Base-by-base conservation (phyloP, 2,797 vertebrate species). In the Lepus oiostolus region DNA sequence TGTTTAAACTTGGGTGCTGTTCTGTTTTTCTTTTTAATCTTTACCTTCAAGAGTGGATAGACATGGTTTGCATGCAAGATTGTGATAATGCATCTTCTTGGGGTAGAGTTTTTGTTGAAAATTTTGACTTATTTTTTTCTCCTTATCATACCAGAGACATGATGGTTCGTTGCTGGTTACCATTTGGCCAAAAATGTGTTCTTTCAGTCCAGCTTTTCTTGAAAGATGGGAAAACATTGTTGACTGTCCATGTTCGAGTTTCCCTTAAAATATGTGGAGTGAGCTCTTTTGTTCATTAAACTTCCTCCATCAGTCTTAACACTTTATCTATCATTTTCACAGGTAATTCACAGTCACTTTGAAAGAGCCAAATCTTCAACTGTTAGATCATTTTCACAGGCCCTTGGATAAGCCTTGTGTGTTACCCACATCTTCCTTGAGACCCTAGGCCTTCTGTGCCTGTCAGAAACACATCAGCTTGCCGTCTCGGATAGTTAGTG, bases 341-440 rank as follows among this genome's bases (percentile, higher is more conserved):
- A 72, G 68, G 8, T 35, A 52, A 38, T 35, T 86, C n/a, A 67
- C 13, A 4, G 12, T 58, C 38, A 10, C 4, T 26, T 50, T 28
- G 7, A 60, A 79, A 70, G 32, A 74, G 52, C 82, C 60, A 4
- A 6, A 26, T 14, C 4, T 16, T 38, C 2, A 24, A 4, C 26
- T 0, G 7, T 26, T 42, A 16, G 71, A 71, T 70, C 10, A 4
- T 87, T 19, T 38, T 13, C 11, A 0, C 5, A 1, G 63, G 21
- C 24, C 35, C 0, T 0, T 1, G 12, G 9, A 0, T 32, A 0
- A 2, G 32, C 50, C 47, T 60, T 10, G 7, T 11, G 10, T 7
- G 0, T 62, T 24, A 32, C 65, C 32, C 22, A 4, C 2, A 0
- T 30, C 42, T 52, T 72, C 79, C 84, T 62, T 2, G 19, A 90